A percentile compares a stretch with the other conserved stretches of the same genome.
Evolutionary conservation across 1,140 invertebrate species (phyloP).

Genomic region (Bombyx mori): DNA sequence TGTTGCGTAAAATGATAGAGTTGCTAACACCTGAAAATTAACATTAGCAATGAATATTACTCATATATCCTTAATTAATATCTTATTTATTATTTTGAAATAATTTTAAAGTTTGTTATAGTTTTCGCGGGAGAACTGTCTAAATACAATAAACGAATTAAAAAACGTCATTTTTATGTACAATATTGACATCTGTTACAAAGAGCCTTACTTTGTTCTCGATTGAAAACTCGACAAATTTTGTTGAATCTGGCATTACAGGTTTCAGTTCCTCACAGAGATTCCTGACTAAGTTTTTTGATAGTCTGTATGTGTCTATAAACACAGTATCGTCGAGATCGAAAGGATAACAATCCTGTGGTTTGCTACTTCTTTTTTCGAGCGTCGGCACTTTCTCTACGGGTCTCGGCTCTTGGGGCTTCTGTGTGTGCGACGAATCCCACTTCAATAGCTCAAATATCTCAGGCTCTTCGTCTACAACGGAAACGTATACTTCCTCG

Average conservation of each 20-base stretch:
- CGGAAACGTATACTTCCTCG: conserved; percentile 60
- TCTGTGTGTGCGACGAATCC: conserved; percentile 54
- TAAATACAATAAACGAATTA: too few species aligned
- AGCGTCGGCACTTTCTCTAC: conserved; percentile 53
- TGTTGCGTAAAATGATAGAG: conserved; percentile 50
- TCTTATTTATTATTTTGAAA: too few species aligned
- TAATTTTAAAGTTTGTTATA: too few species aligned
- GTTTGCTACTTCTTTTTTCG: conserved; percentile 39
- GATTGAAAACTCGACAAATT: conserved; percentile 56
- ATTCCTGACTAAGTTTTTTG: conserved; percentile 49
- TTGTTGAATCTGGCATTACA: conserved; percentile 55
- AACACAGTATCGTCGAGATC: conserved; percentile 47
- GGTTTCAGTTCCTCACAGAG: conserved; percentile 52
- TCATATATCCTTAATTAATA: background rate
- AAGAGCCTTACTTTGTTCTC: conserved; percentile 43
- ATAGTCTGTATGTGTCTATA: conserved; percentile 46
- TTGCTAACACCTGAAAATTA: conserved; percentile 45
- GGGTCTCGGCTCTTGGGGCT: conserved; percentile 36
- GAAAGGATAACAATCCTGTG: conserved; percentile 48
- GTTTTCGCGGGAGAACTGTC: too few species aligned
- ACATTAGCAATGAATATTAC: background rate
- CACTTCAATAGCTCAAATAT: conserved; percentile 59
- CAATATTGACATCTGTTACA: background rate
- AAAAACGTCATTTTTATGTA: too few species aligned
- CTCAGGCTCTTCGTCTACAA: conserved; percentile 60